Evolutionary conservation across 2,797 vertebrate species (phyloP).

Genomic region (Bradypodion pumilum): DNA sequence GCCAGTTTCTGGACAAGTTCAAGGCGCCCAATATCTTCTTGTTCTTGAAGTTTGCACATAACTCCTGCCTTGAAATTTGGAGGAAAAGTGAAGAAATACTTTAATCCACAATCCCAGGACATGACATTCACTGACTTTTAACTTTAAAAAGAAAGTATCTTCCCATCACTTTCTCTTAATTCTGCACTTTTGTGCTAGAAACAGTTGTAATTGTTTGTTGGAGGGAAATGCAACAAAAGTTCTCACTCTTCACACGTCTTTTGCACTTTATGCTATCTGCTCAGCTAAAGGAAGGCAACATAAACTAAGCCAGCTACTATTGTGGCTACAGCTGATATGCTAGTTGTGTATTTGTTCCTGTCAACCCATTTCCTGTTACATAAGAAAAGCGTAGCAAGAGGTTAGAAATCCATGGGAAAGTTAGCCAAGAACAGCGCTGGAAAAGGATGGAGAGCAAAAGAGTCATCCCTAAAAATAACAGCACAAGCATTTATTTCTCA

Average conservation of each 20-base stretch:
- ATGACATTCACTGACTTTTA: constrained; percentile 72
- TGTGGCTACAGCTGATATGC: constrained; percentile 72
- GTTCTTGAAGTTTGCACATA: constrained; percentile 86
- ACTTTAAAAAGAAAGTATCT: constrained; percentile 67
- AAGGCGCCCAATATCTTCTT: constrained; percentile 87
- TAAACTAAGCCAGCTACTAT: constrained; percentile 68
- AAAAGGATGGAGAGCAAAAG: constrained; percentile 72
- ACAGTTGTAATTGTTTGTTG: constrained; percentile 40
- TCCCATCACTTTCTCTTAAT: constrained; percentile 35
- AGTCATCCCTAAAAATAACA: constrained; percentile 80
- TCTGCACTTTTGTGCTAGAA: constrained; percentile 2
- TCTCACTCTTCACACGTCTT: constrained; percentile 40
- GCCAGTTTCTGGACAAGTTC: constrained; percentile 93
- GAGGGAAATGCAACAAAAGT: constrained; percentile 27
- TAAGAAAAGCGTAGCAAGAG: constrained; percentile 86
- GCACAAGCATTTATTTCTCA: constrained; percentile 64
- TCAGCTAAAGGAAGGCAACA: constrained; percentile 60
- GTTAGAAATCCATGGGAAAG: constrained; percentile 89
- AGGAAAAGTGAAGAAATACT: constrained; percentile 90
- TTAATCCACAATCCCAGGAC: constrained; percentile 97
- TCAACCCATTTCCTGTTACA: constrained; percentile 94
- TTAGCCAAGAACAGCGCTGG: constrained; percentile 78
- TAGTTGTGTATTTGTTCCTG: constrained; percentile 79
- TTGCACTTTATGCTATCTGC: constrained; percentile 52
- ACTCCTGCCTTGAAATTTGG: constrained; percentile 87